These are phyloP conservation scores for Smutsia gigantea DNA, from an alignment of 2,797 vertebrate genomes.

Conservation along the genomic window DNA sequence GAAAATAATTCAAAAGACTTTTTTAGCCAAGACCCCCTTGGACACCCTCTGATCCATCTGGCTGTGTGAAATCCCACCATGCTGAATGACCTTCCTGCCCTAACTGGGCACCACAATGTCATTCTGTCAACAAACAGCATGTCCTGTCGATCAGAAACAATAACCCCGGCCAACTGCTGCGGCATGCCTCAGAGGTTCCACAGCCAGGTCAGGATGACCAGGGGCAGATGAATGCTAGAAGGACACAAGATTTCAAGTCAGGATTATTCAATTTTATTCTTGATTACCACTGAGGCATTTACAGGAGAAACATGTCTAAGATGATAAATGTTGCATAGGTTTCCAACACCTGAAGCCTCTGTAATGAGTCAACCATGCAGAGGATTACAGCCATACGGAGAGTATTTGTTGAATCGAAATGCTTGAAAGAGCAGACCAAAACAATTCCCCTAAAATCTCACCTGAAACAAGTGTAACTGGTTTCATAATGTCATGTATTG, in stretches of 20 bases:
- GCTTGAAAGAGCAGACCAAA: constrained; percentile 57
- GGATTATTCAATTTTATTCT: constrained; percentile 47
- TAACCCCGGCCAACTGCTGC: background rate
- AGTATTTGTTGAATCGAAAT: constrained; percentile 24
- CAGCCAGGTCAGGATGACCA: constrained; percentile 5
- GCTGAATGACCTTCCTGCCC: constrained; percentile 59
- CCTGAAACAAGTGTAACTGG: constrained; percentile 21
- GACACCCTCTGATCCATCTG: background rate
- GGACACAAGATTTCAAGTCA: constrained; percentile 39
- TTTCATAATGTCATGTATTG: constrained; percentile 24
- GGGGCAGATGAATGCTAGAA: background rate
- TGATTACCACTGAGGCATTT: constrained; percentile 14
- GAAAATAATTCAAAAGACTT: constrained; percentile 50
- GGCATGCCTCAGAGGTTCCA: background rate
- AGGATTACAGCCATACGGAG: background rate
- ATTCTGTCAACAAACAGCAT: constrained; percentile 67
- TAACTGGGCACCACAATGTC: constrained; percentile 25
- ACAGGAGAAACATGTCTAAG: background rate
- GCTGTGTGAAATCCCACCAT: constrained; percentile 35
- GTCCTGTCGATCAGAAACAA: constrained; percentile 72
- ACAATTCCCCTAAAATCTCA: constrained; percentile 17
- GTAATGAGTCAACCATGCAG: background rate
- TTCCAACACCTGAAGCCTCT: constrained; percentile 49
- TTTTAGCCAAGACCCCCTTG: background rate
- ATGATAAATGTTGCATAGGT: background rate